These are phyloP conservation scores for Myopa tessellatipennis DNA, from an alignment of 2,888 invertebrate species.

Conservation along the genomic window DNA sequence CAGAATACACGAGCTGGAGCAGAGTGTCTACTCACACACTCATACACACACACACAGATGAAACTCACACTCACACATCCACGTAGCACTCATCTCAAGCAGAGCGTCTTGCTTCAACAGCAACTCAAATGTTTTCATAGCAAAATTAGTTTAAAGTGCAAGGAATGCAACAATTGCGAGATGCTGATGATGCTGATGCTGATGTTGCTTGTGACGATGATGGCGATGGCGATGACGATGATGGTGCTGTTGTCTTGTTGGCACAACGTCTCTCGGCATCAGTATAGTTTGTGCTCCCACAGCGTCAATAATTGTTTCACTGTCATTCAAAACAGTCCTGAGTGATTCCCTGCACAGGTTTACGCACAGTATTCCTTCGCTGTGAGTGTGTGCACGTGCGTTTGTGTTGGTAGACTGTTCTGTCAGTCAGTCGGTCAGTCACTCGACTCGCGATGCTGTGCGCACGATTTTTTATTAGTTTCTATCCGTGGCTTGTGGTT, in stretches of 20 bases:
- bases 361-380: not conserved
- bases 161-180: constrained; percentile 3
- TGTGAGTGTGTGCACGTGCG: not conserved
- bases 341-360: constrained; percentile 20
- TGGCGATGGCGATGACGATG: not conserved
- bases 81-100: not conserved
- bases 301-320: constrained; percentile 35
- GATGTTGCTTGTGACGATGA: not conserved
- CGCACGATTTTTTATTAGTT: constrained; percentile 55
- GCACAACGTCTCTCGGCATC: constrained; percentile 5
- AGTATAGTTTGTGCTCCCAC: constrained; percentile 16
- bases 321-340: constrained; percentile 16
- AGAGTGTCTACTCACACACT: not conserved
- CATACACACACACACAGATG: not conserved
- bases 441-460: constrained; percentile 22
- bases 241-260: constrained; percentile 3
- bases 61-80: constrained; percentile 5
- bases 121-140: constrained; percentile 15
- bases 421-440: constrained; percentile 4
- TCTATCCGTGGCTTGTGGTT: constrained; percentile 53
- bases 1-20: not conserved
- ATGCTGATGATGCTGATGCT: not conserved
- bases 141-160: constrained; percentile 11
- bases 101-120: not conserved
- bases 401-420: not conserved